A percentile compares a stretch with the other conserved stretches of the same genome.
Evolutionary conservation across 2,113 vertebrate genomes (phyloP).

Genomic region (Sylvietta virens): DNA sequence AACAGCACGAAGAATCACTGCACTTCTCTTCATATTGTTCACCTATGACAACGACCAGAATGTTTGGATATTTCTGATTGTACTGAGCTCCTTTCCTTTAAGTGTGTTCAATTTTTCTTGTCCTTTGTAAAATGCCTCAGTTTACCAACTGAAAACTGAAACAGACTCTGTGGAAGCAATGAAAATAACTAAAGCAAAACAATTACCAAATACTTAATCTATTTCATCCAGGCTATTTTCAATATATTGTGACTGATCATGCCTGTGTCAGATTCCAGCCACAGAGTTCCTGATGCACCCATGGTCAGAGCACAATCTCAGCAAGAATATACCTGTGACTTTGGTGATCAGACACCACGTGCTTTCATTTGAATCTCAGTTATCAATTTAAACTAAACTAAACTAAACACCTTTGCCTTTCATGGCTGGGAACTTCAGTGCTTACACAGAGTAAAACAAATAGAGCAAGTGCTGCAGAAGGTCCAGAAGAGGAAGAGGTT

Average conservation of each 20-base stretch:
- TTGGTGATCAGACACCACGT: fast-evolving
- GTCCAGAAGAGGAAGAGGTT: neutral
- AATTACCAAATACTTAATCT: neutral
- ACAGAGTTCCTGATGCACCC: neutral
- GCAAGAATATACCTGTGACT: neutral
- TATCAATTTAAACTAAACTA: neutral
- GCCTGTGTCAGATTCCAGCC: neutral
- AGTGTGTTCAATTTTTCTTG: neutral
- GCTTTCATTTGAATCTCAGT: neutral
- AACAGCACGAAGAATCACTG: neutral
- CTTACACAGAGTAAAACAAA: neutral
- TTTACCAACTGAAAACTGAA: neutral
- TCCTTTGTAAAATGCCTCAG: neutral
- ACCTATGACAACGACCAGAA: neutral
- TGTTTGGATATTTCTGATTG: neutral
- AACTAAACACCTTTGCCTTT: neutral
- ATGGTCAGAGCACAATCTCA: neutral
- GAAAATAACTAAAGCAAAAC: neutral
- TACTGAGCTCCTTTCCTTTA: neutral
- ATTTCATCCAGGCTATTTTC: neutral
- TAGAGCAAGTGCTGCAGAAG: neutral
- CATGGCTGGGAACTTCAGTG: neutral
- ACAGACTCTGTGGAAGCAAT: neutral
- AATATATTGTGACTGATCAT: neutral
- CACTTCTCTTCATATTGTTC: neutral